Conservation (phyloP, 2,797 vertebrate species). For the Sebastes elongatus region DNA sequence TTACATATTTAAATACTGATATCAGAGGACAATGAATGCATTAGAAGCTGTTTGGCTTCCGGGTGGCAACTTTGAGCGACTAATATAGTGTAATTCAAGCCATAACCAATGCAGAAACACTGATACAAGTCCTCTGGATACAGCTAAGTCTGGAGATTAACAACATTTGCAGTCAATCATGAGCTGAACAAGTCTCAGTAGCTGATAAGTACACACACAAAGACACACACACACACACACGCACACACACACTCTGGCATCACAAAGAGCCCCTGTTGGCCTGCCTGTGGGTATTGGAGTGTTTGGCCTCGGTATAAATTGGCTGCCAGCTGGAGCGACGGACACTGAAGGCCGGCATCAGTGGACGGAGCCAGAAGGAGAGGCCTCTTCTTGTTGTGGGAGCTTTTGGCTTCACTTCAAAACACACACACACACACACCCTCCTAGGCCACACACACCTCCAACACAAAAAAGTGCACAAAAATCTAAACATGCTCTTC, state of each 20-base stretch:
- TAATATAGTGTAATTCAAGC: constrained; percentile 11
- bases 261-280: constrained; percentile 77
- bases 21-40: neutral
- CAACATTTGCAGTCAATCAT: constrained; percentile 59
- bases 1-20: neutral
- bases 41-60: neutral
- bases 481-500: neutral
- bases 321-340: constrained; percentile 72
- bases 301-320: constrained; percentile 68
- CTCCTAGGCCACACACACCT: neutral
- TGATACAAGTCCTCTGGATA: neutral
- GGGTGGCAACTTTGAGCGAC: neutral
- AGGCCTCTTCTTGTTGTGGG: constrained; percentile 68
- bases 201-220: constrained; percentile 35
- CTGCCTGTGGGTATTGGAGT: constrained; percentile 69
- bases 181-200: constrained; percentile 52
- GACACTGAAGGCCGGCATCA: constrained; percentile 70
- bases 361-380: constrained; percentile 64
- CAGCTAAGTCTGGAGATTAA: constrained; percentile 37
- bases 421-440: neutral
- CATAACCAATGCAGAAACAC: neutral
- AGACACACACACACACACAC: constrained; percentile 1
- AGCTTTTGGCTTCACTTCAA: constrained; percentile 58
- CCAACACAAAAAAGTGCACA: neutral
- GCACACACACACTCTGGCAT: constrained; percentile 28